Conservation (phyloP, 2,888 invertebrate species). For the Sacculina carcini region DNA sequence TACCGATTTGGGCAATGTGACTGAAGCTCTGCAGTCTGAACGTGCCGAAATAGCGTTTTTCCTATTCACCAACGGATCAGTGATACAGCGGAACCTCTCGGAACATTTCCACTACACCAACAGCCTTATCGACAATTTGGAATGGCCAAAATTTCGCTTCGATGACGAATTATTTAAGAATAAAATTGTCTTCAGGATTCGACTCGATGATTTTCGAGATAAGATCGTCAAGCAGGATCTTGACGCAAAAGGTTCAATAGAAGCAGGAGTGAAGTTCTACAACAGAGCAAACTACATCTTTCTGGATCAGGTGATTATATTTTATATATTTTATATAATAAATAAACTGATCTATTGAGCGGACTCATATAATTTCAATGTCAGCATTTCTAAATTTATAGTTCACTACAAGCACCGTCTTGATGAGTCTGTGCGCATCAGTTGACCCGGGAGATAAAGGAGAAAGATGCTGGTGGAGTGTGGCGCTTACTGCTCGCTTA, state of each 20-base stretch:
- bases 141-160: background rate
- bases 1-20: background rate
- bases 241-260: conserved; percentile 8
- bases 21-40: conserved; percentile 22
- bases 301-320: conserved; percentile 16
- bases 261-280: conserved; percentile 18
- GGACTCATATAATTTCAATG: background rate
- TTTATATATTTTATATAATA: background rate
- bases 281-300: conserved; percentile 18
- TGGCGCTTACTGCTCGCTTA: conserved; percentile 21
- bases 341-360: background rate
- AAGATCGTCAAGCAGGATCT: conserved; percentile 10
- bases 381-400: background rate
- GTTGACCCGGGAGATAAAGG: conserved; percentile 11
- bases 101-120: conserved; percentile 21
- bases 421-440: background rate
- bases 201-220: conserved; percentile 11
- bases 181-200: conserved; percentile 6
- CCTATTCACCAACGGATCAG: conserved; percentile 15
- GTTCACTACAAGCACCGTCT: background rate
- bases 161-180: background rate
- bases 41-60: conserved; percentile 19
- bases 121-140: conserved; percentile 17
- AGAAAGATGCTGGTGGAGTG: conserved; percentile 10
- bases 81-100: conserved; percentile 15